Evolutionary conservation across 2,888 invertebrate genomes (phyloP).

Genomic region (Acleris laterana): DNA sequence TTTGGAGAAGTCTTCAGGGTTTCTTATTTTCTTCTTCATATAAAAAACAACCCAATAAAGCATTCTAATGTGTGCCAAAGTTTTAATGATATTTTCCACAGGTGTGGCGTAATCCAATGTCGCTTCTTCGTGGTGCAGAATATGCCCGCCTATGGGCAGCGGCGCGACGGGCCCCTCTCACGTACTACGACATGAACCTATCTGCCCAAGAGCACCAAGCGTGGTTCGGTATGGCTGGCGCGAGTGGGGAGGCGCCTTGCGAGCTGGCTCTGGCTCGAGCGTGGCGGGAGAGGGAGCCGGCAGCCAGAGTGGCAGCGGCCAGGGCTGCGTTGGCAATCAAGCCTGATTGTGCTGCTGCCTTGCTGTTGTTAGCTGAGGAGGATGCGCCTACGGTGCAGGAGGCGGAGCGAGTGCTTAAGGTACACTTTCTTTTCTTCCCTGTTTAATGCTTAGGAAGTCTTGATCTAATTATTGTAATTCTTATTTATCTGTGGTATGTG

Average conservation of each 20-base stretch:
- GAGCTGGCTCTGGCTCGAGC: conserved; percentile 93
- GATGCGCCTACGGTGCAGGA: conserved; percentile 96
- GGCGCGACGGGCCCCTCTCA: conserved; percentile 96
- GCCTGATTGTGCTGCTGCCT: conserved; percentile 96
- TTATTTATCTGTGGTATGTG: no score
- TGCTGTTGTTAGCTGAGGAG: conserved; percentile 97
- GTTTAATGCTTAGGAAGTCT: no score
- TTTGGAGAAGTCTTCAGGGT: no score
- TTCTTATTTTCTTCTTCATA: no score
- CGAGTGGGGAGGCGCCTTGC: conserved; percentile 47
- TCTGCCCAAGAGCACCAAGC: conserved; percentile 99
- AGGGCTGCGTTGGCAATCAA: conserved; percentile 94
- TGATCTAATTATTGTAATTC: no score
- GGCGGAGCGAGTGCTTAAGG: conserved; percentile 63
- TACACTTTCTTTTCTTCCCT: background rate
- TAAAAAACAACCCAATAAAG: no score
- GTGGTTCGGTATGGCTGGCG: conserved; percentile 67
- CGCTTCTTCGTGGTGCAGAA: conserved; percentile 97
- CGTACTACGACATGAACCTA: conserved; percentile 99
- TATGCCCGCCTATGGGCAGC: conserved; percentile 97
- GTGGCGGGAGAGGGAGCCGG: conserved; percentile 97
- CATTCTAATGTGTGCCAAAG: background rate
- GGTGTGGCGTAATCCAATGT: conserved; percentile 98
- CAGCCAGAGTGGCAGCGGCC: conserved; percentile 94
- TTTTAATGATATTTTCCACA: conserved; percentile 71